Conservation (phyloP, 2,113 vertebrate species). For the Pangasianodon gigas region DNA sequence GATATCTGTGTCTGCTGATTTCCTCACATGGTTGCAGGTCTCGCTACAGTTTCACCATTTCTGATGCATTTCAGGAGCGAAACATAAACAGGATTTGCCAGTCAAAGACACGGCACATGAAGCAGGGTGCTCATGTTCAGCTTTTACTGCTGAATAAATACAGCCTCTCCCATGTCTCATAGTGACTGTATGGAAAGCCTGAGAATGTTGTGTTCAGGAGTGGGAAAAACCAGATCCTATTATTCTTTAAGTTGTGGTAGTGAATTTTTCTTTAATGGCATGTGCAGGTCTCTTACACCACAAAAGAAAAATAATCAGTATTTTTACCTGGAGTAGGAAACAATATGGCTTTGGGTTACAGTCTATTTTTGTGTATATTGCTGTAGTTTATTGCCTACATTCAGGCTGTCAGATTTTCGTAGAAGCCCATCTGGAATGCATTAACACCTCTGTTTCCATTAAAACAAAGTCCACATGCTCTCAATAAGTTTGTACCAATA, state of each 20-base stretch:
- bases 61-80: slow-evolving; percentile 35
- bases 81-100: slow-evolving; percentile 36
- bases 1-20: slow-evolving; percentile 5
- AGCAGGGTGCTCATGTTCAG: slow-evolving; percentile 69
- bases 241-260: slow-evolving; percentile 60
- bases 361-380: slow-evolving; percentile 21
- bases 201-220: slow-evolving; percentile 55
- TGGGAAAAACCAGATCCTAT: slow-evolving; percentile 52
- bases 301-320: slow-evolving; percentile 13
- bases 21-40: slow-evolving; percentile 31
- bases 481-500: slow-evolving; percentile 48
- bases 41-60: slow-evolving; percentile 1
- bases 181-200: slow-evolving; percentile 74
- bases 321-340: slow-evolving; percentile 27
- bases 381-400: slow-evolving; percentile 10
- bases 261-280: background rate
- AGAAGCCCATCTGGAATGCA: slow-evolving; percentile 49
- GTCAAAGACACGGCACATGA: slow-evolving; percentile 41
- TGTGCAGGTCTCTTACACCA: background rate
- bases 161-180: slow-evolving; percentile 70
- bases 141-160: slow-evolving; percentile 78
- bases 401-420: background rate
- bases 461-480: slow-evolving; percentile 50
- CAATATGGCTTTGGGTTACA: slow-evolving; percentile 14
- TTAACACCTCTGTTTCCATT: slow-evolving; percentile 53